Base-by-base conservation (phyloP, 2,888 invertebrate species). In the Linnaemya vulpina region DNA sequence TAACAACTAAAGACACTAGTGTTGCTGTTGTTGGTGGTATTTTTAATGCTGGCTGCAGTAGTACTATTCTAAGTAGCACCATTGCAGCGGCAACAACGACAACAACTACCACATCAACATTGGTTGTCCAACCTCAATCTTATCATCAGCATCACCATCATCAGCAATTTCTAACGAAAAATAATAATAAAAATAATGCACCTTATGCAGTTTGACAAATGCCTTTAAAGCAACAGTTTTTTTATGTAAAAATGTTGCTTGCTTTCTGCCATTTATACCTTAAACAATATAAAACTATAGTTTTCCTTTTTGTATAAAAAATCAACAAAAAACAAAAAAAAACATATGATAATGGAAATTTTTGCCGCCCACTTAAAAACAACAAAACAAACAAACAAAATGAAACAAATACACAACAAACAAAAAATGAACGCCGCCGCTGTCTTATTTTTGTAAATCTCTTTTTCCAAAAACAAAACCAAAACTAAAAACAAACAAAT, bases 401-500 rank as follows among this genome's bases (percentile, higher is more conserved):
- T 55, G 43, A 73, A 80, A 80, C 74, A 83, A 83, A 77, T 63
- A 77, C 65, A 77, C 77, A 78, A 83, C 75, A 80, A 84, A 84
- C 65, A 83, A 83, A 77, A 79, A 85, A 84, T 84, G 84, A 85
- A 85, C 85, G 86, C 76, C 84, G 87, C 83, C 87, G 90, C 90
- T 91, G 91, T 90, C 89, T 85, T 85, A 85, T 85, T 85, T 85
- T 85, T 85, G 85, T 85, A 85, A 85, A 82, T 71, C 85, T 85
- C 78, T 82, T 85, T 85, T 85, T 85, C 82, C 85, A 83, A 83
- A 77, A 76, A 80, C 73, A 60, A 80, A 80, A 78, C 43, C 25
- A 71, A 71, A 78, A 71, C 40, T 49, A 51, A n/a, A 38, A 35
- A 67, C 17, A 62, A 62, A 71, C 62, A 71, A 79, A 71, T 71